Percentiles rank a stretch among this genome's conserved stretches.
phyloP scores from a whole-genome alignment of 2,797 vertebrate genomes.

The Coilia nasus region DNA sequence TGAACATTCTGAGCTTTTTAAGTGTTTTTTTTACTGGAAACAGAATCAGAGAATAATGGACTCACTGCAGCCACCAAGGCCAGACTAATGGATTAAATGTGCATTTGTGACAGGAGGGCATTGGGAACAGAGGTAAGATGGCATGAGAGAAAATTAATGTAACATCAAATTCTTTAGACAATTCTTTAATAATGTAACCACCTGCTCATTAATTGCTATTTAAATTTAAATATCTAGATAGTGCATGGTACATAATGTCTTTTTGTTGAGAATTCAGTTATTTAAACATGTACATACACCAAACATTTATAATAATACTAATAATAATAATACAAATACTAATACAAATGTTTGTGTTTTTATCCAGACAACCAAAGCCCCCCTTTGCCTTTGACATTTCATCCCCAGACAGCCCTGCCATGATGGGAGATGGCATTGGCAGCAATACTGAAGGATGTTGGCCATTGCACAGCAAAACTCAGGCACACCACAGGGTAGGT shows the following conservation, averaged over 20 bases:
- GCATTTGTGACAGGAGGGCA: not conserved
- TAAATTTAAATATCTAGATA: no score
- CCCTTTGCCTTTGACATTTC: slow-evolving; percentile 3
- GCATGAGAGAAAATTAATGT: not conserved
- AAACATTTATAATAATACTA: no score
- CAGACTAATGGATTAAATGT: no score
- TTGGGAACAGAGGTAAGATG: not conserved
- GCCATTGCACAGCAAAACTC: not conserved
- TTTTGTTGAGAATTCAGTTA: not conserved
- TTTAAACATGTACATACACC: not conserved
- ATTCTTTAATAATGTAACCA: not conserved
- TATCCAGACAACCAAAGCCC: not conserved
- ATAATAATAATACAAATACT: no score
- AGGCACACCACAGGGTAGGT: no score
- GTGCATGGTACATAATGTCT: not conserved
- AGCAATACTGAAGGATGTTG: not conserved
- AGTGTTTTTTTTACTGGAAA: not conserved
- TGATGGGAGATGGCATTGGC: not conserved
- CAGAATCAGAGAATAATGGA: not conserved
- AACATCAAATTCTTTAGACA: not conserved
- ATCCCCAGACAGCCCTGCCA: not conserved
- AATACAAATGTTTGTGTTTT: not conserved
- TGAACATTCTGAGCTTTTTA: no score
- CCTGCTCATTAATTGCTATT: not conserved
- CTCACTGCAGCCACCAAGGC: not conserved